These are phyloP conservation scores for Sebastiscus albofasciatus DNA, from an alignment of 2,797 vertebrate species.

Conservation along the genomic window DNA sequence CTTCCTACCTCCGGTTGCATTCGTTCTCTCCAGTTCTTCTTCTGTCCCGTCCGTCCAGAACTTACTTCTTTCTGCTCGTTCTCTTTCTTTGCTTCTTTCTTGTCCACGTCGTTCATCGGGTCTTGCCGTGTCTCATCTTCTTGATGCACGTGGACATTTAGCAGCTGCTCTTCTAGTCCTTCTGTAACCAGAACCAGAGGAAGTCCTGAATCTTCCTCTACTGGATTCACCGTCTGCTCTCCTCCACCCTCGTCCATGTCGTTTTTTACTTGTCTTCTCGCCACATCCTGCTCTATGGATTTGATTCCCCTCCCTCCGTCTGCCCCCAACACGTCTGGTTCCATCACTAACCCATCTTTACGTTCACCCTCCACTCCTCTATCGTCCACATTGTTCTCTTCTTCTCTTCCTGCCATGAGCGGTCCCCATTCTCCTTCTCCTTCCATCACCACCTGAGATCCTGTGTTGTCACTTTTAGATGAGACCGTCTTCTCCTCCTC, in stretches of 20 bases:
- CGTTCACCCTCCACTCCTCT: background rate
- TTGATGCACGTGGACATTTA: background rate
- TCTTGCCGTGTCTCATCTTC: background rate
- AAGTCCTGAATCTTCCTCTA: background rate
- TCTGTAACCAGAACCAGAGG: background rate
- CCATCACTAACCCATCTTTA: background rate
- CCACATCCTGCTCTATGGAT: background rate
- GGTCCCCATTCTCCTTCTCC: background rate
- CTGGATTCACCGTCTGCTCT: background rate
- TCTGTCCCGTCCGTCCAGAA: background rate
- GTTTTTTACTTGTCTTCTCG: background rate
- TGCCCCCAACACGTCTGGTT: background rate
- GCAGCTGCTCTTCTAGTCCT: background rate
- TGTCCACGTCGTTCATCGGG: too few relatives aligned
- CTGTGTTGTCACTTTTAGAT: background rate
- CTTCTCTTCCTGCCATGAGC: background rate
- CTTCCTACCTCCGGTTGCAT: background rate
- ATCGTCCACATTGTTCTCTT: background rate
- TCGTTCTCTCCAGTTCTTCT: too few relatives aligned
- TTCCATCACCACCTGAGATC: background rate
- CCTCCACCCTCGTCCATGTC: background rate
- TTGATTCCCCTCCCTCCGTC: background rate
- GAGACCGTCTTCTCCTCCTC: background rate
- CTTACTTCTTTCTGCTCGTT: background rate
- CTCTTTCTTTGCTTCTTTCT: background rate